Base-by-base conservation (phyloP, 2,113 vertebrate genomes). In the Opisthocomus hoazin region DNA sequence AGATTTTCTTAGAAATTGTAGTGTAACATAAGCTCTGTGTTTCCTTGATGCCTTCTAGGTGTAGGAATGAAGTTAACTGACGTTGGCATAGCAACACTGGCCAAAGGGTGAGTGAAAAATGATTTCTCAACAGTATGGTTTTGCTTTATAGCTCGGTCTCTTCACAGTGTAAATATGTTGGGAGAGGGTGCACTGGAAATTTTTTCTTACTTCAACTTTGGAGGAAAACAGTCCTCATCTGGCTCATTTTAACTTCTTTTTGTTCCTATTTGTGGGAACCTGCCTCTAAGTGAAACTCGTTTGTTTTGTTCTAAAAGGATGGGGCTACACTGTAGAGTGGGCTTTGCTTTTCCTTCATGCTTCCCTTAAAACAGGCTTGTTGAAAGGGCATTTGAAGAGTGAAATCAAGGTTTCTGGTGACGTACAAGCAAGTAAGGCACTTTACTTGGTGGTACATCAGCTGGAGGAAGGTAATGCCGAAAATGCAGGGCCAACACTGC, bases 31-130 rank as follows among this genome's bases (percentile, higher is more conserved):
- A 80, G 12, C 34, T 74, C 58, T 54, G 8, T 94, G 39, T 96
- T 90, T 94, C 63, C 74, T 85, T 90, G 75, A 45, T 97, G 77
- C 90, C 64, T 93, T 91, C 30, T 84, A 99, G 99, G 99, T 97
- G 99, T 99, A 16, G 99, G 99, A 84, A 99, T 99, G 99, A 99
- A 98, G 96, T 97, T 99, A 48, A 99, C 99, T 1, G 99, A 99
- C 20, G 98, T 99, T 93, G 99, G 99, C 97, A 99, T 99, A 98
- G 99, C 99, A 96, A 99, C 99, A 13, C 92, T 98, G 96, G 98
- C 98, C 94, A 99, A 99, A 98, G 99, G 99, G 99, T 99, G 97
- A 99, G 99, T 98, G 57, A 95, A 48, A 78, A 5, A 9, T 53
- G 16, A 41, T 65, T 70, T 54, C 63, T 89, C 16, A 46, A 17